These are phyloP conservation scores for Macrophya alboannulata DNA, from an alignment of 2,888 invertebrate species.

Conservation along the genomic window DNA sequence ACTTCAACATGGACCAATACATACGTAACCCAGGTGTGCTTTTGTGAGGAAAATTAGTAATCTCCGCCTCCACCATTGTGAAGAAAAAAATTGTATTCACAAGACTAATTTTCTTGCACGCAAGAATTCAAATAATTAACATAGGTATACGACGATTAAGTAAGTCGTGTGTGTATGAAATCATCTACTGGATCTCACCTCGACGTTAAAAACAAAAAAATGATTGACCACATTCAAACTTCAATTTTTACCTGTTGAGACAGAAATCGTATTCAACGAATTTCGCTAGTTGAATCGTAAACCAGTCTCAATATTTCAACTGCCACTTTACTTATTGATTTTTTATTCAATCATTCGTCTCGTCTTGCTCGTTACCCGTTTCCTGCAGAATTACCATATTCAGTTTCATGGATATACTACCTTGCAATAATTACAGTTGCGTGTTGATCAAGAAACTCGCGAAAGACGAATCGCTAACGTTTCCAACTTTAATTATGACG, in stretches of 20 bases:
- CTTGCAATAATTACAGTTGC: background rate
- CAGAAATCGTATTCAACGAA: background rate
- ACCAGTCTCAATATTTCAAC: background rate
- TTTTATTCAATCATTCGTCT: background rate
- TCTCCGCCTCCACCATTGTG: background rate
- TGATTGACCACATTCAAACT: background rate
- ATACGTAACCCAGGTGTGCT: background rate
- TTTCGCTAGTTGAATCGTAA: background rate
- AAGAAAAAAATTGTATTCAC: conserved; percentile 7
- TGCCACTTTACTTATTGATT: background rate
- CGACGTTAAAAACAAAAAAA: background rate
- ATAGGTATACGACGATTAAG: background rate
- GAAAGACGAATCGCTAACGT: background rate
- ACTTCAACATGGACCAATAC: background rate
- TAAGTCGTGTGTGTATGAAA: background rate
- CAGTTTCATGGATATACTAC: background rate
- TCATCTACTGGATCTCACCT: background rate
- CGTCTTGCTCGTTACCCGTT: background rate
- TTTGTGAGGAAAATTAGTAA: background rate
- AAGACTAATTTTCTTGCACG: conserved; percentile 30
- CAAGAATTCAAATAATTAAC: conserved; percentile 12
- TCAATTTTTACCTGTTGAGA: background rate
- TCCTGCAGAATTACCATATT: conserved; percentile 14
- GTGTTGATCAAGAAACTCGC: background rate
- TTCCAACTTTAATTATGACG: background rate